Percentiles rank a stretch among this genome's conserved stretches.
Conservation (phyloP, 2,113 vertebrate genomes). For the Ondatra zibethicus region DNA sequence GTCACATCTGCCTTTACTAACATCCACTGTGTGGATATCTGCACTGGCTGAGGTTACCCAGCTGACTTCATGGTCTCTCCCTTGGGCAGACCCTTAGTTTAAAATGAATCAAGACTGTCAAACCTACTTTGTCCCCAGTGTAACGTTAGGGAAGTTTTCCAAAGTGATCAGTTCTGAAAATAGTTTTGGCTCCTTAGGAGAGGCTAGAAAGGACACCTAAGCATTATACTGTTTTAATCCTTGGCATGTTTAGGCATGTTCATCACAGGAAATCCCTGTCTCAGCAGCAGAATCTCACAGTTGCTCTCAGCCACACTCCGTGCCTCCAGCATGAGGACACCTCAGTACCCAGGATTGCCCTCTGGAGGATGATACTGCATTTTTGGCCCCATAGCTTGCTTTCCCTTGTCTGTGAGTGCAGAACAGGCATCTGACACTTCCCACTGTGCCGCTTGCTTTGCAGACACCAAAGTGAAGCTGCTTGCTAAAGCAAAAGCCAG, state of each 20-base stretch:
- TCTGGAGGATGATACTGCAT: constrained; percentile 86
- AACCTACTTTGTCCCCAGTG: neutral
- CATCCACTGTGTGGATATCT: neutral
- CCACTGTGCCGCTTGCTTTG: constrained; percentile 84
- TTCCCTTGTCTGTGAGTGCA: constrained; percentile 80
- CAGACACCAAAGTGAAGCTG: constrained; percentile 84
- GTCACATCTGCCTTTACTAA: constrained; percentile 64
- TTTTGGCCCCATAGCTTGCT: constrained; percentile 84
- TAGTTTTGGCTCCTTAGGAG: neutral
- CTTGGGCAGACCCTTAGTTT: neutral
- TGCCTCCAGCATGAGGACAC: fast-evolving
- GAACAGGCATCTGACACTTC: constrained; percentile 70
- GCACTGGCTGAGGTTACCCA: neutral
- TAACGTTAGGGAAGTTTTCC: neutral
- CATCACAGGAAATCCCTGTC: neutral
- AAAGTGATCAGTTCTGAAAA: neutral
- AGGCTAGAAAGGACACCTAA: constrained; percentile 7
- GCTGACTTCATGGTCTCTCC: neutral
- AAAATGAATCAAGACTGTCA: neutral
- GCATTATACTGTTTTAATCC: neutral
- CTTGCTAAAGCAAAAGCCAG: constrained; percentile 76
- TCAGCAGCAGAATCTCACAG: neutral
- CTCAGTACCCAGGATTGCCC: neutral
- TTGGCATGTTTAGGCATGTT: constrained; percentile 2
- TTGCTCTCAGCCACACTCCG: neutral